Base-by-base conservation (phyloP, 1,140 invertebrate species). In the Ruditapes philippinarum region DNA sequence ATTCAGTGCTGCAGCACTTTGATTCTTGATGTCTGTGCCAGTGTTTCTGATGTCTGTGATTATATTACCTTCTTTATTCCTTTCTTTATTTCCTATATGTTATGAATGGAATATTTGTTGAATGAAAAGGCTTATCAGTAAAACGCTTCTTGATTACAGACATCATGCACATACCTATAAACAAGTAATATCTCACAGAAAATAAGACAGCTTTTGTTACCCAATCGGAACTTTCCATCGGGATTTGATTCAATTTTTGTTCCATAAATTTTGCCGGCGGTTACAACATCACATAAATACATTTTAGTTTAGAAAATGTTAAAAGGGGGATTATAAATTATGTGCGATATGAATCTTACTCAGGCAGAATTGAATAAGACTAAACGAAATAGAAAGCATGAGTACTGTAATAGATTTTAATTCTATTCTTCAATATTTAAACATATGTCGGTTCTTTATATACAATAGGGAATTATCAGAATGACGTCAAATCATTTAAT, bases 21-120 rank as follows among this genome's bases (percentile, higher is more conserved):
- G n/a, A n/a, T n/a, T n/a, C n/a, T n/a, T n/a, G n/a, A n/a, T n/a
- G n/a, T n/a, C n/a, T n/a, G n/a, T n/a, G n/a, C n/a, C n/a, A n/a
- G n/a, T n/a, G n/a, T n/a, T n/a, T n/a, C n/a, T n/a, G n/a, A n/a
- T n/a, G n/a, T n/a, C n/a, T n/a, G n/a, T n/a, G n/a, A n/a, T n/a
- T n/a, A n/a, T n/a, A n/a, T n/a, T n/a, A n/a, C n/a, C n/a, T n/a
- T n/a, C n/a, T n/a, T n/a, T n/a, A n/a, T n/a, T n/a, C n/a, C n/a
- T n/a, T n/a, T n/a, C 40, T 70, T 74, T 74, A 74, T 74, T 40
- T 74, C 40, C n/a, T 19, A 49, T 19, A 49, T n/a, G 22, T 76
- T n/a, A 78, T 78, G 74, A 78, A 78, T 78, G 49, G 45, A 78
- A 78, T 78, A 78, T 36, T 78, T 78, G 74, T 78, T 54, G 33